Evolutionary conservation across 2,797 vertebrate genomes (phyloP), one percentile per base, ranked within the genome.

Genomic region (Oryzias dopingdopingensis): DNA sequence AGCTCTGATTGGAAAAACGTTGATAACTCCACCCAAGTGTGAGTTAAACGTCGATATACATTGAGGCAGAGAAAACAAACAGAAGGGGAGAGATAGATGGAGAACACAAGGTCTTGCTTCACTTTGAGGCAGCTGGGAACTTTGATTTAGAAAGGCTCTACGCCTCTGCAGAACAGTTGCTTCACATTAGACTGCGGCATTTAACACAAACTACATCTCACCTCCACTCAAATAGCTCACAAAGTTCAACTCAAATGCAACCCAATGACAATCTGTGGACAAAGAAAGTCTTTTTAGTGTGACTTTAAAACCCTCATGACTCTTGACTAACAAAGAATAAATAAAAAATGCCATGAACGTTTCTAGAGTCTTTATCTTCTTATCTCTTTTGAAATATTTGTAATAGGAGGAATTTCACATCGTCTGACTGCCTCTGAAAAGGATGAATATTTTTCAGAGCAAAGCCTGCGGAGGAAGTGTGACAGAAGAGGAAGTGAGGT

Each of bases 401-500:
- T 24, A 15, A 41, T 4, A 51, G 20, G 6, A 20, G n/a, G 4
- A 37, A 2, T 23, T 14, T 32, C n/a, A 43, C 42, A 40, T 56
- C 0, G 20, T 32, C 24, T 20, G 2, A 44, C 23, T n/a, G 13
- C 32, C 12, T 49, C 14, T 20, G 64, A 14, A 24, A 20, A 58
- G 15, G 45, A 16, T 62, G 14, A 60, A 52, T 5, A 14, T 43
- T 54, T 29, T 23, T 56, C 5, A 20, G 14, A 26, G 12, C 20
- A 32, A 14, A 59, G 43, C 54, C 44, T 23, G 26, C 49, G 49
- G 49, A 61, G 67, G 76, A 82, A 76, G 63, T 56, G 43, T 43
- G 15, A 50, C 14, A 63, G 41, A 61, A 40, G 52, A 69, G 66
- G 49, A 81, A 77, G 60, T 81, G 62, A 83, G 60, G 70, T 81